Evolutionary conservation across 2,113 vertebrate species (phyloP), one percentile per base, ranked within the genome.

Genomic region (Chaetops frenatus): DNA sequence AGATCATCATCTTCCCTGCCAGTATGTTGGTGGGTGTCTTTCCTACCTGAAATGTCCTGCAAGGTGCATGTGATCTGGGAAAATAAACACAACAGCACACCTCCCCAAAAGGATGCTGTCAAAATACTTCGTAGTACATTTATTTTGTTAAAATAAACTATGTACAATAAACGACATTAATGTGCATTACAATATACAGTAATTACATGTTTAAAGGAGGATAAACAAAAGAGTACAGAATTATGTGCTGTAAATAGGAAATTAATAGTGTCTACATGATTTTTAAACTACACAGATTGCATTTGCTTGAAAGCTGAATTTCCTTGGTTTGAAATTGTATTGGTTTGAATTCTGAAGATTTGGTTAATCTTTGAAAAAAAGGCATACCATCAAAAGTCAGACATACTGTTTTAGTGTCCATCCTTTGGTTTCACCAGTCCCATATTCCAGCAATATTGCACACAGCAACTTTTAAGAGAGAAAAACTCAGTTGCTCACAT

Each of bases 121-220:
- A 96, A 96, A 95, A 81, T 90, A 95, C 79, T 94, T 95, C 53
- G 86, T 80, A 96, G 92, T 84, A 47, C 56, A 88, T 94, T 97
- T 96, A 95, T 97, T 98, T 86, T 95, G 90, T 95, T 95, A 94
- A 97, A 97, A 95, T 90, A 94, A 94, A 91, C 88, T 95, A 80
- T 95, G 64, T 95, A 78, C 78, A 97, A 87, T 95, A 96, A 85
- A 88, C 0, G 50, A 71, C 93, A 95, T 64, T 80, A 89, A 92
- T 96, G 65, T 90, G 78, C 89, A 92, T 90, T 91, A 92, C 70
- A 93, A 95, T 97, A 96, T 96, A 94, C 91, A 90, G 70, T 94
- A 90, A 92, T 96, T 95, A 95, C 95, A 94, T 85, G 27, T 40
- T 97, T 91, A 85, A 96, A 92, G 61, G 67, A 76, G 18, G 72